Percentiles rank a stretch among this genome's conserved stretches.
Evolutionary conservation across 2,113 vertebrate genomes (phyloP).

Genomic region (Odocoileus virginianus): DNA sequence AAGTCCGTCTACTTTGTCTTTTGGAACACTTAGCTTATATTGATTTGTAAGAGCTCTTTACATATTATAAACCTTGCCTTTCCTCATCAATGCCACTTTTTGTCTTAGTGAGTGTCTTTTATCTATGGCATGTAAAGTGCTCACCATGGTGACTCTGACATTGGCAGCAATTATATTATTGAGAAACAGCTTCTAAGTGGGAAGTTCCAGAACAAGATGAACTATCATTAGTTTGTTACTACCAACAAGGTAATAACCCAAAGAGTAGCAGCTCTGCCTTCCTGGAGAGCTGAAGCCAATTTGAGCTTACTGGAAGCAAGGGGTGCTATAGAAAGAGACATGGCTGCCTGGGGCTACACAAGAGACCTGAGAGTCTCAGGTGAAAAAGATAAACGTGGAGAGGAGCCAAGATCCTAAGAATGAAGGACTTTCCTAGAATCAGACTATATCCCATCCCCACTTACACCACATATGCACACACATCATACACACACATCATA

Average conservation of each 20-base stretch:
- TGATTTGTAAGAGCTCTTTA: not conserved
- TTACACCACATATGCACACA: no score
- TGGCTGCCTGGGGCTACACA: not conserved
- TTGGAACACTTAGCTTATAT: not conserved
- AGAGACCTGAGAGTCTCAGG: not conserved
- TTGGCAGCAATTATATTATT: not conserved
- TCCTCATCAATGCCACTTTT: not conserved
- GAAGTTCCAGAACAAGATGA: not conserved
- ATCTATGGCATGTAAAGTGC: not conserved
- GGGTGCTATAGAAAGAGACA: not conserved
- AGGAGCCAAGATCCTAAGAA: not conserved
- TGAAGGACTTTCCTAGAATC: not conserved
- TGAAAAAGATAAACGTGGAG: not conserved
- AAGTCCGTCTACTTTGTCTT: not conserved
- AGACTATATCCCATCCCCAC: not conserved
- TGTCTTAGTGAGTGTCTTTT: not conserved
- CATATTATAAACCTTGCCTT: not conserved
- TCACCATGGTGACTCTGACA: not conserved
- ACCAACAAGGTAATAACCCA: not conserved
- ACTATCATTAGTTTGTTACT: not conserved
- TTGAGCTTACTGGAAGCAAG: not conserved
- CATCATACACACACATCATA: not conserved
- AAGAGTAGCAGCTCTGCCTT: not conserved
- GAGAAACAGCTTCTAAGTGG: not conserved
- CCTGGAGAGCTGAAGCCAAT: not conserved